These are phyloP conservation scores for Hetaerina americana DNA, from an alignment of 1,140 invertebrate genomes.

Conservation along the genomic window DNA sequence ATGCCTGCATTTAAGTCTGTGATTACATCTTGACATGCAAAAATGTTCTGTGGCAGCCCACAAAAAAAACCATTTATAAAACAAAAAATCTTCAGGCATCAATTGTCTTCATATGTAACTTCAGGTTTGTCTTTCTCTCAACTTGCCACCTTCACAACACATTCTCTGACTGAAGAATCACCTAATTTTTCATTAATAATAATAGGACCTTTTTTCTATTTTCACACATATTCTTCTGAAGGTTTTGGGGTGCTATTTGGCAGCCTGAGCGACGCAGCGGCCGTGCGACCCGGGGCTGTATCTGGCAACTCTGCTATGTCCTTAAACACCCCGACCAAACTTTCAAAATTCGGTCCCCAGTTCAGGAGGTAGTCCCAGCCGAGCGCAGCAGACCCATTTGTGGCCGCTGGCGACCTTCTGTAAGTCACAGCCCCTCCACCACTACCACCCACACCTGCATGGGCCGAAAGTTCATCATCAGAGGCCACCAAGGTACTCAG, in stretches of 20 bases:
- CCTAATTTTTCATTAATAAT: neutral
- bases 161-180: neutral
- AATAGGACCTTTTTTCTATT: neutral
- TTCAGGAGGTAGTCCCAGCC: slow-evolving; percentile 90
- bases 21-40: too few relatives aligned
- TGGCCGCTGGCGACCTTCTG: slow-evolving; percentile 59
- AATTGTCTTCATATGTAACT: neutral
- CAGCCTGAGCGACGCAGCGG: slow-evolving; percentile 36
- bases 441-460: slow-evolving; percentile 36
- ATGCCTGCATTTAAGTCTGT: too few relatives aligned
- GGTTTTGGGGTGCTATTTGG: slow-evolving; percentile 55
- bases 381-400: slow-evolving; percentile 50
- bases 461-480: slow-evolving; percentile 73
- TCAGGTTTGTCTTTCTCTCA: neutral
- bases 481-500: slow-evolving; percentile 83
- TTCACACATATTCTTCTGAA: slow-evolving; percentile 63
- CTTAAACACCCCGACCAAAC: slow-evolving; percentile 87
- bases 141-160: neutral
- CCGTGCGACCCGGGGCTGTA: slow-evolving; percentile 46
- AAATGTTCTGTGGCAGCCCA: neutral
- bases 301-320: slow-evolving; percentile 90
- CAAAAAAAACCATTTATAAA: neutral
- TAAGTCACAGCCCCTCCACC: slow-evolving; percentile 40
- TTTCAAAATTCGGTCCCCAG: slow-evolving; percentile 93
- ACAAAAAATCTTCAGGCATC: too few relatives aligned